These are phyloP conservation scores for Imbricaverruca yamaguchii DNA, from an alignment of 2,888 invertebrate genomes.

Conservation along the genomic window DNA sequence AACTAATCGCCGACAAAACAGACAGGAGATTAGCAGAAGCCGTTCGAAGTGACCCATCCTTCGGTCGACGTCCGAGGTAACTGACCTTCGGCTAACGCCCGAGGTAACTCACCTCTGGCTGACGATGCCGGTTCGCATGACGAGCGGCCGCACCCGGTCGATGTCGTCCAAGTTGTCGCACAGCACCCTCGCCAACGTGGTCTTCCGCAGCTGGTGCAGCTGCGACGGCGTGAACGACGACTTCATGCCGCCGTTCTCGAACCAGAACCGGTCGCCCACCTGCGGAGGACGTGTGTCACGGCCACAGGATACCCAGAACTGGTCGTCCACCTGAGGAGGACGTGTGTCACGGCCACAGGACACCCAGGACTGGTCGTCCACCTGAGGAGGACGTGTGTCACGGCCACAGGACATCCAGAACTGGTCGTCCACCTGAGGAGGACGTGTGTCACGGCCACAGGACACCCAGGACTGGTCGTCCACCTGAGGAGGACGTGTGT, in stretches of 20 bases:
- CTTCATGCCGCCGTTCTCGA: conserved; percentile 66
- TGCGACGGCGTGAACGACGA: conserved; percentile 69
- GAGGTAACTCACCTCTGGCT: background rate
- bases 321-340: conserved; percentile 37
- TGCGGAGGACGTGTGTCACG: background rate
- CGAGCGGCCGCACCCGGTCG: conserved; percentile 56
- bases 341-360: background rate
- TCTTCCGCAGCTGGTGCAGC: conserved; percentile 50
- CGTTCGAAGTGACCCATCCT: no score
- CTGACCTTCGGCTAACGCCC: no score
- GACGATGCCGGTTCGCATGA: conserved; percentile 10
- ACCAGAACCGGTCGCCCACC: conserved; percentile 48
- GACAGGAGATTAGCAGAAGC: no score
- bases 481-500: background rate
- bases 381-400: background rate
- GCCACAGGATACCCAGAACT: conserved; percentile 44
- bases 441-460: background rate
- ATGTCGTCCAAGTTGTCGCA: conserved; percentile 59
- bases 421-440: conserved; percentile 38
- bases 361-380: conserved; percentile 46
- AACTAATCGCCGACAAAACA: no score
- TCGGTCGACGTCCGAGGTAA: no score
- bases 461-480: conserved; percentile 47
- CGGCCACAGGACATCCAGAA: conserved; percentile 42
- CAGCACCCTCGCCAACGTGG: conserved; percentile 63